Evolutionary conservation across 2,113 vertebrate genomes (phyloP), one percentile per base, ranked within the genome.

Genomic region (Entomyzon cyanotis): DNA sequence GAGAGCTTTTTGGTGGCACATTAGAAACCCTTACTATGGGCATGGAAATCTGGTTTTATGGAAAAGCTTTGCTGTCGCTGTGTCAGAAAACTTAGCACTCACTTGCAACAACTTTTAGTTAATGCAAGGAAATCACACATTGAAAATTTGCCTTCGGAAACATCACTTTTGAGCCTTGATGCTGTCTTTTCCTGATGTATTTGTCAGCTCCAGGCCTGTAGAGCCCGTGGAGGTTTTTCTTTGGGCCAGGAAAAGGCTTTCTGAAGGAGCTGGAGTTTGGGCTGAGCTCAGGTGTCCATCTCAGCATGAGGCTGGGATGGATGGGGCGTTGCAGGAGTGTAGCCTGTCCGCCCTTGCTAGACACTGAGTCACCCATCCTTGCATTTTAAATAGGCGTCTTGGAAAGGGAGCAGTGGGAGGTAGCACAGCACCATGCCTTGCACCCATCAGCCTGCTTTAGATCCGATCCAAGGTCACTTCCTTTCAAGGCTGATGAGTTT

Each of bases 1-100:
- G 24, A 2, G 11, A 73, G n/a, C 7, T 1, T 44, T 81, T 65
- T 20, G 47, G 37, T 62, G 49, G 58, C 0, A 0, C 0, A 0
- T 46, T 28, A 59, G 56, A 67, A 91, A 67, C 49, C 39, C 19
- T 19, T 7, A 3, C 46, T 14, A 10, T 8, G 16, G 44, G n/a
- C 0, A 0, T 53, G 35, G 35, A 46, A 59, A 70, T 46, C 11
- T 33, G 63, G 7, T 69, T 74, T 63, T 73, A 14, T 33, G 46
- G 17, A 74, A 85, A 46, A 58, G 41, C 17, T 71, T 74, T 15
- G 0, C 50, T 79, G 55, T 20, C 0, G 0, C 42, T 16, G 2
- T 5, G 0, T 42, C 22, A 8, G 30, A 85, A 75, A 52, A 16
- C 28, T 37, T 24, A 78, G 64, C 0, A 1, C 11, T 58, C 23